These are phyloP conservation scores for Orthosia gothica DNA, from an alignment of 2,888 invertebrate genomes.

Conservation along the genomic window DNA sequence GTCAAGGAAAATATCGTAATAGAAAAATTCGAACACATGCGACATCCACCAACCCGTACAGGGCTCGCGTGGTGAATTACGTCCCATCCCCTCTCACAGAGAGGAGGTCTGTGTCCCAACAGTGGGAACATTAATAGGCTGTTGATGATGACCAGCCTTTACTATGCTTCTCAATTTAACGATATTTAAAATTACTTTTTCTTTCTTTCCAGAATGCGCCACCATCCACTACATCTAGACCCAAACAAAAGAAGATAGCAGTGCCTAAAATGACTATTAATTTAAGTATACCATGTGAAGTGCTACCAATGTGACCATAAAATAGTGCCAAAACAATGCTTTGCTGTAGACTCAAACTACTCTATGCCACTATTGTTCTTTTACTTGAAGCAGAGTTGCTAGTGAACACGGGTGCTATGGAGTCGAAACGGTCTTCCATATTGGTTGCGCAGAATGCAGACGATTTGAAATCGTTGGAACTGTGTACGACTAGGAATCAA, in stretches of 20 bases:
- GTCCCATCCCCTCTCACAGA: too few relatives aligned
- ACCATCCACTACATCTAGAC: slow-evolving; percentile 38
- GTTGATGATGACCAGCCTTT: too few relatives aligned
- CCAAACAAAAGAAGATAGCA: slow-evolving; percentile 77
- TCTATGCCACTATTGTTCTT: slow-evolving; percentile 87
- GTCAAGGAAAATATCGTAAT: too few relatives aligned
- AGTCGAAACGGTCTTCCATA: slow-evolving; percentile 87
- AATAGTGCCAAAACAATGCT: slow-evolving; percentile 90
- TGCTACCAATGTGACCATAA: slow-evolving; percentile 84
- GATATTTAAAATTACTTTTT: not conserved
- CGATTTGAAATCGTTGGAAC: slow-evolving; percentile 85
- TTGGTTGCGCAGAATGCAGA: slow-evolving; percentile 85
- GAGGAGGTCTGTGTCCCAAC: too few relatives aligned
- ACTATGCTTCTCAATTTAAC: not conserved
- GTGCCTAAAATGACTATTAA: slow-evolving; percentile 87
- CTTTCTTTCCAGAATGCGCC: slow-evolving; percentile 83
- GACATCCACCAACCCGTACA: too few relatives aligned
- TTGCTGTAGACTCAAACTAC: slow-evolving; percentile 89
- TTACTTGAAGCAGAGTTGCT: slow-evolving; percentile 86
- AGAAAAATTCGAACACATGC: too few relatives aligned
- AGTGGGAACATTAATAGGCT: too few relatives aligned
- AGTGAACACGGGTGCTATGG: slow-evolving; percentile 88
- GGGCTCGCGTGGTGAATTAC: too few relatives aligned
- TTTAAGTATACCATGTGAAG: slow-evolving; percentile 78
- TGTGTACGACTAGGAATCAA: slow-evolving; percentile 87